phyloP scores from a whole-genome alignment of 2,888 invertebrate genomes.

The Volucella zonaria region DNA sequence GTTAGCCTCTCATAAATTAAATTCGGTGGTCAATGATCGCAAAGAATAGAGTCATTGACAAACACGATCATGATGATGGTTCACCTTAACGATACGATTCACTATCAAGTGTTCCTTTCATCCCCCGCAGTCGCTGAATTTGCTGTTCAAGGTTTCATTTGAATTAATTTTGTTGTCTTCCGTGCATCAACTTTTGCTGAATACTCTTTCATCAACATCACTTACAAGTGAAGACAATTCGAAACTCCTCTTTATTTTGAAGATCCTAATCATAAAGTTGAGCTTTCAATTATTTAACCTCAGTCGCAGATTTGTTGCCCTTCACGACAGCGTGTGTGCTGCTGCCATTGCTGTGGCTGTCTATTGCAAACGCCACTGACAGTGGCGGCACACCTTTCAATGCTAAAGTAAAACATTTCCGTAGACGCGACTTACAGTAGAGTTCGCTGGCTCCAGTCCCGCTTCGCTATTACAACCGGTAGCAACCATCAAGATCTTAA shows the following conservation, averaged over 20 bases:
- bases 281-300: conserved; percentile 41
- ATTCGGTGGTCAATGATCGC: too few relatives aligned
- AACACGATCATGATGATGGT: too few relatives aligned
- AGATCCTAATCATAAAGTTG: conserved; percentile 45
- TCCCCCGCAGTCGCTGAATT: too few relatives aligned
- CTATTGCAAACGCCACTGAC: conserved; percentile 45
- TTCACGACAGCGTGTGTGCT: conserved; percentile 4
- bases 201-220: not conserved
- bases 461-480: conserved; percentile 16
- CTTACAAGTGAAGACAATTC: not conserved
- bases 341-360: not conserved
- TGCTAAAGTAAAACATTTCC: conserved; percentile 69
- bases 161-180: too few relatives aligned
- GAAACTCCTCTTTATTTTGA: not conserved
- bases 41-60: too few relatives aligned
- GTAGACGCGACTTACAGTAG: conserved; percentile 43
- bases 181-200: too few relatives aligned
- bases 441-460: conserved; percentile 46
- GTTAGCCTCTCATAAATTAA: too few relatives aligned
- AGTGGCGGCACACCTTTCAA: conserved; percentile 64
- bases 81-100: too few relatives aligned
- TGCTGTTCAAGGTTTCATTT: too few relatives aligned
- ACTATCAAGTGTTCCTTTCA: too few relatives aligned
- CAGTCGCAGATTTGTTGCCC: not conserved
- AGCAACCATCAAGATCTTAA: conserved; percentile 69